Evolutionary conservation across 2,113 vertebrate species (phyloP).

Genomic region (Dipodomys merriami): DNA sequence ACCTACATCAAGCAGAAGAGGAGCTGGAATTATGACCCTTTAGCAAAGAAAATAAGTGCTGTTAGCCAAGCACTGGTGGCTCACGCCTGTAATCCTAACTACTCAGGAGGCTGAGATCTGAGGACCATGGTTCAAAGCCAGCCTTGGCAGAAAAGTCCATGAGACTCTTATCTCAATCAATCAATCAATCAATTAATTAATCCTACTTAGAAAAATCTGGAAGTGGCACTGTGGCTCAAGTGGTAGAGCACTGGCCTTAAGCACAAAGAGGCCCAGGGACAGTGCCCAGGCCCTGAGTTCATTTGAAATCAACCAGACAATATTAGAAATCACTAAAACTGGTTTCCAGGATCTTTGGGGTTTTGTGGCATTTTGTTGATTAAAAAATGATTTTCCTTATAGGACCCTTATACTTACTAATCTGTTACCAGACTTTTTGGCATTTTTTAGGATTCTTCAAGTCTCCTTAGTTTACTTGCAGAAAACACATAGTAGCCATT

Average conservation of each 20-base stretch:
- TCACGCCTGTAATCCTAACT: too few species aligned
- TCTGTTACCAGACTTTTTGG: conserved; percentile 12
- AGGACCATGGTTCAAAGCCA: too few species aligned
- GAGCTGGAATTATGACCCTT: neutral
- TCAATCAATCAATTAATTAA: too few species aligned
- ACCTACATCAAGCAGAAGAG: conserved; percentile 5
- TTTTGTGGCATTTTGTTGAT: too few species aligned
- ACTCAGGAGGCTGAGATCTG: too few species aligned
- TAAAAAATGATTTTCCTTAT: neutral
- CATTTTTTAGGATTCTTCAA: conserved; percentile 39
- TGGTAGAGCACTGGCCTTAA: too few species aligned
- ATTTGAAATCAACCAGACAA: conserved; percentile 33
- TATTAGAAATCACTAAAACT: conserved; percentile 34
- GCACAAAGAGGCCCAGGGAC: too few species aligned
- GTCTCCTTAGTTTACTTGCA: conserved; percentile 45
- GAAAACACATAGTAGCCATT: conserved; percentile 20
- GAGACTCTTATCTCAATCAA: too few species aligned
- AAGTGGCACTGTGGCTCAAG: too few species aligned
- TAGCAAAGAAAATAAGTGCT: conserved; percentile 2
- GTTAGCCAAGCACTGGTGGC: too few species aligned
- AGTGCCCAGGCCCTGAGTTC: neutral
- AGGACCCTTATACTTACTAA: neutral
- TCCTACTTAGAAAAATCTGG: too few species aligned
- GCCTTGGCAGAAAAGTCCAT: too few species aligned
- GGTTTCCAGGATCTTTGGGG: neutral